Conservation (phyloP, 2,797 vertebrate genomes). For the Dryobates pubescens region DNA sequence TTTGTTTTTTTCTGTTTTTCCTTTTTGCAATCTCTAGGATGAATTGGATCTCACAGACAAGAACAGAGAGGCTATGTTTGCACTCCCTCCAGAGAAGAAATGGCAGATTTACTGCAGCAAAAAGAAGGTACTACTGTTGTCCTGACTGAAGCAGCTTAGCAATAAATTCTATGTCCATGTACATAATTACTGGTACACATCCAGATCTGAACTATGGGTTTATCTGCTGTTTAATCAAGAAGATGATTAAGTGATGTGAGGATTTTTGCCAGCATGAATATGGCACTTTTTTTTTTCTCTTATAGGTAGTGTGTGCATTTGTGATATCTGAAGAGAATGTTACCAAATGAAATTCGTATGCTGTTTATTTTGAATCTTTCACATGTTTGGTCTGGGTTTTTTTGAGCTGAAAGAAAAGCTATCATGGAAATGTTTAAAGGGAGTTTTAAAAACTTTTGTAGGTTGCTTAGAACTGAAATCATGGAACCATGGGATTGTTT, state of each 20-base stretch:
- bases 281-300: not conserved
- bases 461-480: not conserved
- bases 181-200: not conserved
- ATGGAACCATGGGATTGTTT: no score
- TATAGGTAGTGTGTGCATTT: not conserved
- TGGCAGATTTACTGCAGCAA: slow-evolving; percentile 99
- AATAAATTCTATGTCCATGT: not conserved
- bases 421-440: not conserved
- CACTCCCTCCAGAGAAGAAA: slow-evolving; percentile 96
- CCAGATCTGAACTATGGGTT: not conserved
- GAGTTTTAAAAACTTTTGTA: not conserved
- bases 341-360: not conserved
- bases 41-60: slow-evolving; percentile 97
- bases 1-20: not conserved
- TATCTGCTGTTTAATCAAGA: not conserved
- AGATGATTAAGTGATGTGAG: not conserved
- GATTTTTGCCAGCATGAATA: not conserved
- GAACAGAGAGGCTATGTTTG: slow-evolving; percentile 97
- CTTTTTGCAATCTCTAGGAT: slow-evolving; percentile 81
- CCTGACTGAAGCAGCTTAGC: not conserved
- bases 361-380: not conserved
- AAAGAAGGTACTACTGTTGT: slow-evolving; percentile 86
- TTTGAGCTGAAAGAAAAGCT: not conserved
- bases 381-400: not conserved
- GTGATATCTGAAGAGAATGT: not conserved